These are phyloP conservation scores for Cheilosia scutellata DNA, from an alignment of 2,888 invertebrate genomes.

Conservation along the genomic window DNA sequence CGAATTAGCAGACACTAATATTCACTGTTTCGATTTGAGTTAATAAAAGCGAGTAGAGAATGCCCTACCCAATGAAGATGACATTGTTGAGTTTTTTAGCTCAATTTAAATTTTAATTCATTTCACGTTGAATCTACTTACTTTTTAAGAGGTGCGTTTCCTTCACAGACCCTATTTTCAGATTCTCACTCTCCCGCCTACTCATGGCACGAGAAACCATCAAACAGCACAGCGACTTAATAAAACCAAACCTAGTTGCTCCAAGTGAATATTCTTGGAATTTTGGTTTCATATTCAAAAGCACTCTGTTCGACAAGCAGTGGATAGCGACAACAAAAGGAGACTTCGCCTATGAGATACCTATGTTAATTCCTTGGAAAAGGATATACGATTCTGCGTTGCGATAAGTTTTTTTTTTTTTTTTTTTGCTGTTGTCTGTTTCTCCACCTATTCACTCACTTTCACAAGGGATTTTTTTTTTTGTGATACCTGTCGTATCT, in stretches of 20 bases:
- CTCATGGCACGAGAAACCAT: neutral
- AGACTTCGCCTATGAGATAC: slow-evolving; percentile 26
- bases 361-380: slow-evolving; percentile 47
- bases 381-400: slow-evolving; percentile 26
- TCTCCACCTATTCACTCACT: neutral
- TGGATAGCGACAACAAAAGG: slow-evolving; percentile 19
- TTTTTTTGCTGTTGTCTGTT: neutral
- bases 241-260: neutral
- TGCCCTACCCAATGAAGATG: neutral
- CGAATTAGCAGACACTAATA: neutral
- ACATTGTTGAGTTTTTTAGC: slow-evolving; percentile 29
- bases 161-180: neutral
- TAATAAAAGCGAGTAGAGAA: neutral
- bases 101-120: slow-evolving; percentile 33
- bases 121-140: slow-evolving; percentile 3
- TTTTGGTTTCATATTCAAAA: slow-evolving; percentile 42
- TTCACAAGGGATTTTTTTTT: neutral
- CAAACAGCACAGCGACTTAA: neutral
- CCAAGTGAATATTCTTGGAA: slow-evolving; percentile 33
- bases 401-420: slow-evolving; percentile 15
- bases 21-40: slow-evolving; percentile 25
- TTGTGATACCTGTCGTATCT: slow-evolving; percentile 30
- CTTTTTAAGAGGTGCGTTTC: neutral
- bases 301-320: slow-evolving; percentile 19
- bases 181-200: neutral